Evolutionary conservation across 2,113 vertebrate species (phyloP), one percentile per base, ranked within the genome.

Genomic region (Phalacrocorax brasilianus): DNA sequence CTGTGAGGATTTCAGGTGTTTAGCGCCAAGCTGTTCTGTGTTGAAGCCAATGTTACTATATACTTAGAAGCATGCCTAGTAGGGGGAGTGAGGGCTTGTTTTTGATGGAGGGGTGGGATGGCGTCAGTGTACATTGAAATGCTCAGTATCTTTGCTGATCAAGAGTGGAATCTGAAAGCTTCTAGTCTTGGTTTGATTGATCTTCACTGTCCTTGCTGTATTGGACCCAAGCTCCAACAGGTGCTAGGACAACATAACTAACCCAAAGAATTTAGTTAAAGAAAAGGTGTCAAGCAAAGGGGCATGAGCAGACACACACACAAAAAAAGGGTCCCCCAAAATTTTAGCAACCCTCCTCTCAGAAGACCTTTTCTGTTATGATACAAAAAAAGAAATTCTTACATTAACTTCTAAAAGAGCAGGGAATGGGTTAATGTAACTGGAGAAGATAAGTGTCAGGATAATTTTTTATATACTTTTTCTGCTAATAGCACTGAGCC

Each of bases 391-490:
- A 62, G 17, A 45, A 47, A 47, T 84, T 58, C 7, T 16, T 90
- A 81, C 30, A 30, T 58, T 21, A 56, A 7, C 9, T 85, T 56
- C 9, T 92, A 90, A 86, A 18, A 23, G n/a, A 89, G 49, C 7
- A 84, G 27, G 49, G 52, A 94, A 77, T 26, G 61, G 5, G 26
- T 92, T 97, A 83, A 77, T 30, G 66, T 70, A 95, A 89, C 55
- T 77, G n/a, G 47, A 88, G 56, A 94, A 88, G 61, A 89, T 79
- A 84, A 94, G 81, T 42, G 70, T 53, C 32, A 58, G 67, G 75
- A 80, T 90, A 63, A 93, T 93, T 96, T 96, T 95, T 95, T 53
- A 84, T 96, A 67, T 92, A 30, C 26, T 93, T 97, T 97, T 93
- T 79, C 73, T 82, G 79, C 56, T 92, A 91, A 76, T 71, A 95